Evolutionary conservation across 2,113 vertebrate genomes (phyloP).

Genomic region (Poicephalus gulielmi): DNA sequence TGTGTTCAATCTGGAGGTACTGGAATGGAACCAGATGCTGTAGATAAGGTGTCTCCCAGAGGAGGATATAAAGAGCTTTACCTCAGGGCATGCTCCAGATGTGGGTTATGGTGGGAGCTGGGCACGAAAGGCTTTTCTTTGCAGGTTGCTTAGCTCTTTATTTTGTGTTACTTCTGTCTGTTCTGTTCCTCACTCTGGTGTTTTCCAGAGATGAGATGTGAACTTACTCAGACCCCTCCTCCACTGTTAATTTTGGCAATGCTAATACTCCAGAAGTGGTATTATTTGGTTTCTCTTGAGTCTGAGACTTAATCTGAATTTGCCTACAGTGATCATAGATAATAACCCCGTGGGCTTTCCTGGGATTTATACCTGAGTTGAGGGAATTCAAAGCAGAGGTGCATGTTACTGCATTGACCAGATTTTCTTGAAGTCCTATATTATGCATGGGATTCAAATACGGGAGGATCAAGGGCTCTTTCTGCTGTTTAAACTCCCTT

Average conservation of each 20-base stretch:
- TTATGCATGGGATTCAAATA: not conserved
- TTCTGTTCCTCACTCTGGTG: rapidly evolving
- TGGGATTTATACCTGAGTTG: not conserved
- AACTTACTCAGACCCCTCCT: not conserved
- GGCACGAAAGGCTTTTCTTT: not conserved
- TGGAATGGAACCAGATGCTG: not conserved
- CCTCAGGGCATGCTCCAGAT: not conserved
- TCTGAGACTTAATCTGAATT: not conserved
- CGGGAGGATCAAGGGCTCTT: not conserved
- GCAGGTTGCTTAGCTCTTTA: not conserved
- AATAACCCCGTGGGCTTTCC: not conserved
- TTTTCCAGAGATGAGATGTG: not conserved
- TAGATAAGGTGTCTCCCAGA: not conserved
- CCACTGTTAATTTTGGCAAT: not conserved
- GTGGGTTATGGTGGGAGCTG: not conserved
- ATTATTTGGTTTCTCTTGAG: not conserved
- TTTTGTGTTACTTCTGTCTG: not conserved
- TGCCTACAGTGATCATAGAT: not conserved
- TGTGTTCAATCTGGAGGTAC: not conserved
- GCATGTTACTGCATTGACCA: not conserved
- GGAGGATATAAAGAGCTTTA: not conserved
- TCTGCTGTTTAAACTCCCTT: not conserved
- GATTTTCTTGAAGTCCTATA: not conserved
- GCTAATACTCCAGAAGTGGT: not conserved
- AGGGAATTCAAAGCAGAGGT: not conserved